Percentiles rank a stretch among this genome's conserved stretches.
phyloP scores from a whole-genome alignment of 2,113 vertebrate genomes.

The Dryoscopus gambensis region DNA sequence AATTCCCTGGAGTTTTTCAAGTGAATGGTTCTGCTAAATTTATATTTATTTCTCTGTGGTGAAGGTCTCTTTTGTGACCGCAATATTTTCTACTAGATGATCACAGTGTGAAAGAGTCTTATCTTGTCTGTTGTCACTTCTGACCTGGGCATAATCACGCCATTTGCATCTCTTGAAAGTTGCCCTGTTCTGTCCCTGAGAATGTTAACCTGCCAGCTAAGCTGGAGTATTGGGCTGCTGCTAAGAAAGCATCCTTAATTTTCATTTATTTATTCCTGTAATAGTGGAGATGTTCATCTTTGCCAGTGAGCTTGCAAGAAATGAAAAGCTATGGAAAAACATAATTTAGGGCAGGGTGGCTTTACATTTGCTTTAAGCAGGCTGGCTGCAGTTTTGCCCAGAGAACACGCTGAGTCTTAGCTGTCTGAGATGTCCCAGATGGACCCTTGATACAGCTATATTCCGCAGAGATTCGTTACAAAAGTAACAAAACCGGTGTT shows the following conservation, averaged over 20 bases:
- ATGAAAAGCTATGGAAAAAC: not conserved
- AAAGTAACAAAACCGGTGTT: too few relatives aligned
- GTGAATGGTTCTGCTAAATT: not conserved
- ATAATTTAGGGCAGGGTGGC: not conserved
- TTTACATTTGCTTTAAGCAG: not conserved
- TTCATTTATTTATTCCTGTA: not conserved
- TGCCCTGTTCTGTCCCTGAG: not conserved
- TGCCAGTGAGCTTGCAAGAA: not conserved
- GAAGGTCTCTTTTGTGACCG: not conserved
- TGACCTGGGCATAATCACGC: not conserved
- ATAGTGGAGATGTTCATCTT: not conserved
- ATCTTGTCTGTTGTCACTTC: not conserved
- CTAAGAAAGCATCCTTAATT: not conserved
- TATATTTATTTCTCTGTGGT: not conserved
- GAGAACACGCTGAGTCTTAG: too few relatives aligned
- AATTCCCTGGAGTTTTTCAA: not conserved
- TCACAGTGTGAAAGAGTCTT: not conserved
- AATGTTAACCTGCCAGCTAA: not conserved
- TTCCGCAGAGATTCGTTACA: too few relatives aligned
- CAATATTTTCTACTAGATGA: not conserved
- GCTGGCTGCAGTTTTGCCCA: too few relatives aligned
- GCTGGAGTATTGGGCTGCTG: not conserved
- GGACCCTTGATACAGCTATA: too few relatives aligned
- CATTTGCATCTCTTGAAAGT: not conserved
- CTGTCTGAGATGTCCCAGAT: too few relatives aligned